Conservation (phyloP, 2,797 vertebrate species). For the Passerculus sandwichensis region DNA sequence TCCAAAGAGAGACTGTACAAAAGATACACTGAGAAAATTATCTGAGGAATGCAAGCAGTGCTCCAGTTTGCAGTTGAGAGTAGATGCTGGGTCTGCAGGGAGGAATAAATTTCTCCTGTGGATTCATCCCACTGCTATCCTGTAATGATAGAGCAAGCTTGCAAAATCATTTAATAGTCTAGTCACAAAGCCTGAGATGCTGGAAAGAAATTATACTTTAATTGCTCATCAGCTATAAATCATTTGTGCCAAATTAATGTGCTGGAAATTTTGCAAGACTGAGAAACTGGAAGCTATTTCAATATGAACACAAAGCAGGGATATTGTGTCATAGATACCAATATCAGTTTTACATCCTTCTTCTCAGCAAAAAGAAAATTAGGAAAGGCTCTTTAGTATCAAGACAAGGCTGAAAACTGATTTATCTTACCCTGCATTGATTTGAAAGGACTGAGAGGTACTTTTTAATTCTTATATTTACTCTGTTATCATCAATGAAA, state of each 20-base stretch:
- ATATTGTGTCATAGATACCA: background rate
- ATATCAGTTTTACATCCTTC: background rate
- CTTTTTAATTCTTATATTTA: background rate
- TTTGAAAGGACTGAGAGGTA: background rate
- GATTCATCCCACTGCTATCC: background rate
- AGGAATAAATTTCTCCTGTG: constrained; percentile 12
- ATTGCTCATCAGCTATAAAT: constrained; percentile 49
- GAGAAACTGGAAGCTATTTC: constrained; percentile 11
- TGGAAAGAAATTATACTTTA: constrained; percentile 28
- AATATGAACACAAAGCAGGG: background rate
- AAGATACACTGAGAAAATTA: background rate
- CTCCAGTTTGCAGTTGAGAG: background rate
- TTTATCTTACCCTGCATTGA: background rate
- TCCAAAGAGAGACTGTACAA: background rate
- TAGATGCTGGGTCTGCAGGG: constrained; percentile 11
- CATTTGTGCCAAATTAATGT: constrained; percentile 33
- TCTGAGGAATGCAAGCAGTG: background rate
- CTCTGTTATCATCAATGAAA: background rate
- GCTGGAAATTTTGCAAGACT: constrained; percentile 40
- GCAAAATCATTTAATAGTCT: constrained; percentile 1
- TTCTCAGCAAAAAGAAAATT: background rate
- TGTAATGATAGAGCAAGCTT: background rate
- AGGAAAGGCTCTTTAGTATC: background rate
- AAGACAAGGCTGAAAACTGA: background rate
- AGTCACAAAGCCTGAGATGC: constrained; percentile 29